Evolutionary conservation across 2,888 invertebrate species (phyloP).

Genomic region (Hipparchia semele): DNA sequence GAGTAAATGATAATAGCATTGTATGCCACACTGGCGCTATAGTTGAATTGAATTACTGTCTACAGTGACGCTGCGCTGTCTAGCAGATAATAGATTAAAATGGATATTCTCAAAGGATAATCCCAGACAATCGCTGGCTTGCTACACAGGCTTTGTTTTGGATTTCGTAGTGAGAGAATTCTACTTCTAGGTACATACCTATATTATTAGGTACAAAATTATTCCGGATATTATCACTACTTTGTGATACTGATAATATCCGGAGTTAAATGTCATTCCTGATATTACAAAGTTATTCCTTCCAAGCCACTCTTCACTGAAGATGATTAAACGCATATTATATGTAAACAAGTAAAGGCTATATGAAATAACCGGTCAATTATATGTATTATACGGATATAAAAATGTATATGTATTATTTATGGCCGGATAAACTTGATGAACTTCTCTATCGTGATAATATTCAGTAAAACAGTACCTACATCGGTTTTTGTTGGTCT

Average conservation of each 20-base stretch:
- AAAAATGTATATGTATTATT: slow-evolving; percentile 33
- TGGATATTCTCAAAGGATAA: slow-evolving; percentile 16
- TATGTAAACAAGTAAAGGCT: no score
- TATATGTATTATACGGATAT: slow-evolving; percentile 9
- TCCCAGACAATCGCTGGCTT: neutral
- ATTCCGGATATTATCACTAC: no score
- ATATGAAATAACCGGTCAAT: no score
- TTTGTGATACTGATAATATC: no score
- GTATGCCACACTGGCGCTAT: neutral
- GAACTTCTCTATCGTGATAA: slow-evolving; percentile 34
- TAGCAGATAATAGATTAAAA: slow-evolving; percentile 4
- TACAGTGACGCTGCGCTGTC: neutral
- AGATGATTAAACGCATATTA: no score
- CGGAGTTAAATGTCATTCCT: no score
- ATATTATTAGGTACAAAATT: neutral
- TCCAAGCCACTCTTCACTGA: no score
- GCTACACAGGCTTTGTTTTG: neutral
- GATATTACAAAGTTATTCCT: no score
- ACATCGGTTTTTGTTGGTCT: neutral
- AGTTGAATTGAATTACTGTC: neutral
- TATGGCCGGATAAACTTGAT: slow-evolving; percentile 34
- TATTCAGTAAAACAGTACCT: slow-evolving; percentile 30
- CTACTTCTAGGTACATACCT: neutral
- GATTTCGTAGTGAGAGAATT: neutral
- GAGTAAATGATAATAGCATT: neutral